Percentiles rank a stretch among this genome's conserved stretches.
Evolutionary conservation across 2,888 invertebrate genomes (phyloP).

Genomic region (Cantharis flavilabris): DNA sequence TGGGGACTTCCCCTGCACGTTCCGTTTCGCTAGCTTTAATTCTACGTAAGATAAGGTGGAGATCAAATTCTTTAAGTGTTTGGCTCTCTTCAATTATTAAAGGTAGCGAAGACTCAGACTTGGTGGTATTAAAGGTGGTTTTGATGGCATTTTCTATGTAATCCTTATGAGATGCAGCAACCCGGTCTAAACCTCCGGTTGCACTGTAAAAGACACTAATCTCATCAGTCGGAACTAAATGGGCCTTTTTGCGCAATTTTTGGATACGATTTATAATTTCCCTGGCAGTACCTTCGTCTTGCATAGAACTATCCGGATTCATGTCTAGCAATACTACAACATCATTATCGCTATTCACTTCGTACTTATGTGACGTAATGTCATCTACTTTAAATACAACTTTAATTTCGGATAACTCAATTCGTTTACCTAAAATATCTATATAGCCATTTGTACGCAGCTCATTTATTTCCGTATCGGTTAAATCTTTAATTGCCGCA

Average conservation of each 20-base stretch:
- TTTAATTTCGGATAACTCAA: slow-evolving; percentile 79
- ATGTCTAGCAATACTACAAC: slow-evolving; percentile 88
- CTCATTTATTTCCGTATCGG: slow-evolving; percentile 77
- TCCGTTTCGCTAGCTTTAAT: slow-evolving; percentile 44
- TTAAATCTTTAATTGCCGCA: slow-evolving; percentile 77
- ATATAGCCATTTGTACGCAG: slow-evolving; percentile 73
- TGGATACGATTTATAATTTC: slow-evolving; percentile 97
- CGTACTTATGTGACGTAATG: slow-evolving; percentile 73
- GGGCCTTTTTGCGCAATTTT: slow-evolving; percentile 93
- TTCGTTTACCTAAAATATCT: slow-evolving; percentile 73
- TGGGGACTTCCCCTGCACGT: slow-evolving; percentile 53
- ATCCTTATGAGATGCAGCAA: slow-evolving; percentile 71
- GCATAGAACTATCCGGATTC: slow-evolving; percentile 85
- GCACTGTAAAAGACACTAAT: slow-evolving; percentile 80
- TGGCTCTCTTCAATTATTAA: slow-evolving; percentile 73
- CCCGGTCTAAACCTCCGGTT: slow-evolving; percentile 66
- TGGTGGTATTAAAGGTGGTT: slow-evolving; percentile 69
- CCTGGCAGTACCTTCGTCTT: slow-evolving; percentile 92
- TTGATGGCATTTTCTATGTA: slow-evolving; percentile 85
- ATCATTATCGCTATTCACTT: slow-evolving; percentile 89
- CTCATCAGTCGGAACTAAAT: slow-evolving; percentile 88
- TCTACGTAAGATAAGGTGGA: slow-evolving; percentile 73
- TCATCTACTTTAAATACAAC: slow-evolving; percentile 78
- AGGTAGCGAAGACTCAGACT: slow-evolving; percentile 56
- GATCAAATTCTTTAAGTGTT: slow-evolving; percentile 73